phyloP scores from a whole-genome alignment of 2,113 vertebrate species.

The Sorex araneus region DNA sequence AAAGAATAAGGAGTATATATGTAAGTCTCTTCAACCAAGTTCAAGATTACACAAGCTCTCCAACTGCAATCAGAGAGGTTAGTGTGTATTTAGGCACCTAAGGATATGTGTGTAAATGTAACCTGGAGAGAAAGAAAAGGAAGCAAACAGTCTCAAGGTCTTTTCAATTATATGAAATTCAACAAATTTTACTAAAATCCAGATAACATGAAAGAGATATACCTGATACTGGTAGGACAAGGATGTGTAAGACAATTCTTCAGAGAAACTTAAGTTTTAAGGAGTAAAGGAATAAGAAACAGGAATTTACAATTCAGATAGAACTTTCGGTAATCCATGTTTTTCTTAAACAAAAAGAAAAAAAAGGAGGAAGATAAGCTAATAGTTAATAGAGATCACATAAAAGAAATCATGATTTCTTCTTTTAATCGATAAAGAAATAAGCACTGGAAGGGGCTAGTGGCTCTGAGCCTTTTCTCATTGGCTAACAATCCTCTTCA shows the following conservation, averaged over 20 bases:
- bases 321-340: neutral
- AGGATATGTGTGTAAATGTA: neutral
- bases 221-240: neutral
- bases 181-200: neutral
- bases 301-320: neutral
- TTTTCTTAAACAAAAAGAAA: constrained; percentile 36
- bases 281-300: neutral
- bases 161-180: neutral
- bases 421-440: no score
- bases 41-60: neutral
- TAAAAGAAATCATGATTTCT: no score
- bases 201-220: neutral
- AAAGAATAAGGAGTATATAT: neutral
- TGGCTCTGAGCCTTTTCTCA: no score
- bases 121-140: rapidly evolving
- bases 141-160: neutral
- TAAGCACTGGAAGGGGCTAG: no score
- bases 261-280: neutral
- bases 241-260: neutral
- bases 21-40: rapidly evolving
- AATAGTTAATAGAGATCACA: no score
- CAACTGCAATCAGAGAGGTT: no score
- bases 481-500: no score
- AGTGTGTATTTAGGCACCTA: neutral
- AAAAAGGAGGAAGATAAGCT: neutral